A percentile compares a stretch with the other conserved stretches of the same genome.
phyloP scores from a whole-genome alignment of 1,140 invertebrate species.

The Phocides pigmalion region DNA sequence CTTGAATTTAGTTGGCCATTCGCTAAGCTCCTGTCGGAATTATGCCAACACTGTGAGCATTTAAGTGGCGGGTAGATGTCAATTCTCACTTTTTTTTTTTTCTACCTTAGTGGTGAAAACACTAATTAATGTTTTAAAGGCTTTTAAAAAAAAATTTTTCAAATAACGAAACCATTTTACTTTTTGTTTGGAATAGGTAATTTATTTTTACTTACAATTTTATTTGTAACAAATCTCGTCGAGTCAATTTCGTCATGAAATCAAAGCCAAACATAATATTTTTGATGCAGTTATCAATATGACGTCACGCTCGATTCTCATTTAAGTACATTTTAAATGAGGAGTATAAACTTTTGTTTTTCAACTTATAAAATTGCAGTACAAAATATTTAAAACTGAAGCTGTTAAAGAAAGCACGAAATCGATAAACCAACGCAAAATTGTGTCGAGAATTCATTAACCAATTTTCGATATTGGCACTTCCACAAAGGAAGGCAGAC shows the following conservation, averaged over 20 bases:
- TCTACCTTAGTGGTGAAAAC: neutral
- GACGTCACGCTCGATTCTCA: no score
- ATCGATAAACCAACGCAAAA: neutral
- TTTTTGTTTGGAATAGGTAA: no score
- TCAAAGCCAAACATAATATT: no score
- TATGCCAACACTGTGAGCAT: slow-evolving; percentile 43
- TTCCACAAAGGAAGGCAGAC: slow-evolving; percentile 30
- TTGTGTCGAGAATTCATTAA: slow-evolving; percentile 27
- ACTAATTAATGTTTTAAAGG: neutral
- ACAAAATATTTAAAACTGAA: no score
- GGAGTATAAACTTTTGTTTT: no score
- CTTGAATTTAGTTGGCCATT: neutral
- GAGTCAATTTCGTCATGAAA: no score
- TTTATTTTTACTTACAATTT: no score
- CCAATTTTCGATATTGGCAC: slow-evolving; percentile 28
- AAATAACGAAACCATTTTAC: no score
- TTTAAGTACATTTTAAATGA: no score
- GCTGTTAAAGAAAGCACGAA: neutral
- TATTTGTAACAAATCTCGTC: no score
- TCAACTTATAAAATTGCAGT: no score
- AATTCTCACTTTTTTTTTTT: slow-evolving; percentile 38
- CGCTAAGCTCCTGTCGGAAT: slow-evolving; percentile 40
- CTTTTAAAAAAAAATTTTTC: neutral
- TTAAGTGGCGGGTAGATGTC: slow-evolving; percentile 35
- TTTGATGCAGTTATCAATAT: no score